Percentiles rank a stretch among this genome's conserved stretches.
Conservation (phyloP, 2,888 invertebrate genomes). For the Drymonia ruficornis region DNA sequence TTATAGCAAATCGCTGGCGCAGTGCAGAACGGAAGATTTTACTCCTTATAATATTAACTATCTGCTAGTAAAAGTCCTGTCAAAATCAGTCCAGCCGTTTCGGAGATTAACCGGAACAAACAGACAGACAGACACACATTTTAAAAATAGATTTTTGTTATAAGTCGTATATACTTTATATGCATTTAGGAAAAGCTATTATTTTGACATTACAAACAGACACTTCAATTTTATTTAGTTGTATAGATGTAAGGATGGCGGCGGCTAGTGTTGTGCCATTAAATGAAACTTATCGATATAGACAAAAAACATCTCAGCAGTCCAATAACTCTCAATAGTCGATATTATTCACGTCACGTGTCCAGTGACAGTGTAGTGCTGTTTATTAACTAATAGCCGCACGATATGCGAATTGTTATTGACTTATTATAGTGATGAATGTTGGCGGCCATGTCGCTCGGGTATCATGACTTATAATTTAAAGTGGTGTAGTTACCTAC, state of each 20-base stretch:
- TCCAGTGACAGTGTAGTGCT: slow-evolving; percentile 1
- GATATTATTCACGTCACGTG: slow-evolving; percentile 2
- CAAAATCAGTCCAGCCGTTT: not conserved
- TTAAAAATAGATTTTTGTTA: no score
- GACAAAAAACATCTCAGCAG: not conserved
- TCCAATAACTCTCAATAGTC: not conserved
- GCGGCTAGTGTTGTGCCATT: not conserved
- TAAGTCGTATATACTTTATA: no score
- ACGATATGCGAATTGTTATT: slow-evolving; percentile 7
- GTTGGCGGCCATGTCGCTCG: not conserved
- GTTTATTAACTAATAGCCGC: slow-evolving; percentile 5
- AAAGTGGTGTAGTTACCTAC: no score
- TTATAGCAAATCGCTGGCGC: no score
- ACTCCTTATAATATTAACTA: no score
- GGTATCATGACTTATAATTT: no score
- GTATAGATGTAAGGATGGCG: no score
- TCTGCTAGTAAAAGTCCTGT: not conserved
- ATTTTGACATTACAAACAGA: no score
- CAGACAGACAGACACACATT: no score
- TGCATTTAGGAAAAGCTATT: no score
- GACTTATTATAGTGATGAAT: slow-evolving; percentile 4
- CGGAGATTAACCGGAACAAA: not conserved
- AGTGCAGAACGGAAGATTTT: no score
- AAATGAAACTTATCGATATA: not conserved
- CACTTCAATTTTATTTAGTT: no score